phyloP scores from a whole-genome alignment of 2,888 invertebrate genomes.

The Mythimna ferrago region DNA sequence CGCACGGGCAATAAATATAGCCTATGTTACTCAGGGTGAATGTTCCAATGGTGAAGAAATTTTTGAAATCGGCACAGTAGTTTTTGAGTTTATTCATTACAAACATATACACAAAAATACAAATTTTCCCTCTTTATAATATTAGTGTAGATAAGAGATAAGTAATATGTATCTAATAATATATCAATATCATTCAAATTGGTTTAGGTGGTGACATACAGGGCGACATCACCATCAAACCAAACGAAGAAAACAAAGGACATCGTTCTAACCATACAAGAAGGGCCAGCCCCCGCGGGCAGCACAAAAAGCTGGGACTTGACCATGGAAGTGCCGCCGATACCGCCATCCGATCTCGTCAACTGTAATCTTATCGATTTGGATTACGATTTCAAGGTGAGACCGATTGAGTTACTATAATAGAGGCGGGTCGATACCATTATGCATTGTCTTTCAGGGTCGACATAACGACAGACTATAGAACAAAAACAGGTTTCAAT shows the following conservation, averaged over 20 bases:
- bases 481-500: not conserved
- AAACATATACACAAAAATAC: too few species aligned
- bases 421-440: not conserved
- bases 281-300: constrained; percentile 92
- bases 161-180: too few species aligned
- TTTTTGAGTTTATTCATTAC: too few species aligned
- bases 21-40: too few species aligned
- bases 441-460: constrained; percentile 23
- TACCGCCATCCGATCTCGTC: constrained; percentile 94
- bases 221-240: constrained; percentile 91
- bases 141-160: too few species aligned
- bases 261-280: constrained; percentile 91
- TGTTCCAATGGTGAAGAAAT: too few species aligned
- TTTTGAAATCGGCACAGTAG: too few species aligned
- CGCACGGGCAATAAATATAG: too few species aligned
- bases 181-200: not conserved
- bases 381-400: constrained; percentile 93
- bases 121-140: too few species aligned
- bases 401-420: constrained; percentile 39
- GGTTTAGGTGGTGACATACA: constrained; percentile 91
- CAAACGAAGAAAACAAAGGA: constrained; percentile 91
- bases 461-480: not conserved
- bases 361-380: constrained; percentile 94
- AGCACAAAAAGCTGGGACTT: constrained; percentile 92
- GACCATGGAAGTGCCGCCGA: constrained; percentile 92